phyloP scores from a whole-genome alignment of 1,140 invertebrate species.

The Calosoma granatense region DNA sequence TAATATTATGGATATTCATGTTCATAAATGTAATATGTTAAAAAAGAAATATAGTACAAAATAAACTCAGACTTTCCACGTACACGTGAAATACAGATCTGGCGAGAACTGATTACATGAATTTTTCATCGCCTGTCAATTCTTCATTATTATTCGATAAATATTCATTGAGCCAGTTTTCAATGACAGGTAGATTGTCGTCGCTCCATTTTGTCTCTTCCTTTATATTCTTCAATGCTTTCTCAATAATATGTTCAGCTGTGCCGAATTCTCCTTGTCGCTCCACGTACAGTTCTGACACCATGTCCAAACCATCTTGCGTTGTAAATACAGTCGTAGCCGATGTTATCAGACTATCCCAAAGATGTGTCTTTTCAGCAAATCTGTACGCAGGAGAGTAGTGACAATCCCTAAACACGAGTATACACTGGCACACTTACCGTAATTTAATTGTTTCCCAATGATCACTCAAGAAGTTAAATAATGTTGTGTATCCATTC shows the following conservation, averaged over 20 bases:
- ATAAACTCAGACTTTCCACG: too few species aligned
- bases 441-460: conserved; percentile 52
- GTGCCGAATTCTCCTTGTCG: conserved; percentile 51
- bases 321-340: conserved; percentile 61
- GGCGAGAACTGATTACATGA: background rate
- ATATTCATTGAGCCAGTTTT: conserved; percentile 52
- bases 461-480: conserved; percentile 53
- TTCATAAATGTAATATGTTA: too few species aligned
- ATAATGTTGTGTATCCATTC: conserved; percentile 55
- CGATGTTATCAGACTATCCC: conserved; percentile 59
- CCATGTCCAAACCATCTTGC: conserved; percentile 55
- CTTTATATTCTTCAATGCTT: conserved; percentile 53
- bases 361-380: conserved; percentile 52
- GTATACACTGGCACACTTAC: conserved; percentile 28
- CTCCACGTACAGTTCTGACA: conserved; percentile 46
- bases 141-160: conserved; percentile 24
- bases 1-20: too few species aligned
- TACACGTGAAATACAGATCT: background rate
- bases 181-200: conserved; percentile 56
- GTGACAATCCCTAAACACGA: background rate
- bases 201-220: conserved; percentile 59
- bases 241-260: conserved; percentile 53
- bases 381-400: conserved; percentile 37
- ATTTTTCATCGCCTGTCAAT: conserved; percentile 4
- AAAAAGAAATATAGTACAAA: background rate